phyloP scores from a whole-genome alignment of 2,113 vertebrate species.

The Hemibagrus wyckioides region DNA sequence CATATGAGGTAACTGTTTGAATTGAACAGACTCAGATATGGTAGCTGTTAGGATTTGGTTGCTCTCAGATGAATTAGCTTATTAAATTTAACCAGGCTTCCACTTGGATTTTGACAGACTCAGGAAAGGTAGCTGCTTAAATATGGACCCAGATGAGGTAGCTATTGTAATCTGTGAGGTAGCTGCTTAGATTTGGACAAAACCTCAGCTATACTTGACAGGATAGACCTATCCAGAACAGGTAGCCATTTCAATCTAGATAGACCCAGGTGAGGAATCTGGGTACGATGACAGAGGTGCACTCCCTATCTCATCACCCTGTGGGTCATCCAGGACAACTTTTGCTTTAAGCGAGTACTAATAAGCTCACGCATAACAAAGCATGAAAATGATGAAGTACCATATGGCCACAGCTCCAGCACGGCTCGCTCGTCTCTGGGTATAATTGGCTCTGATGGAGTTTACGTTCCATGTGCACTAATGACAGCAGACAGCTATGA shows the following conservation, averaged over 20 bases:
- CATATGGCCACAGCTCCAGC: slow-evolving; percentile 20
- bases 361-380: slow-evolving; percentile 23
- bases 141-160: too few relatives aligned
- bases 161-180: neutral
- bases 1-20: neutral
- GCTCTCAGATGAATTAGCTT: neutral
- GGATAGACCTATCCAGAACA: neutral
- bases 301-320: neutral
- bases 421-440: neutral
- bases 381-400: slow-evolving; percentile 26
- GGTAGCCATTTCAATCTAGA: neutral
- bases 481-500: neutral
- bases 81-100: neutral
- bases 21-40: neutral
- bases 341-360: neutral
- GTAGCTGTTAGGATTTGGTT: neutral
- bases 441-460: neutral
- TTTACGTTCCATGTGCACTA: neutral
- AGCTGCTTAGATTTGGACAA: neutral
- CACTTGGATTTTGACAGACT: neutral
- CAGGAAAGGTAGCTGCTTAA: neutral
- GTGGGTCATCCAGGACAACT: neutral
- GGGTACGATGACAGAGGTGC: neutral
- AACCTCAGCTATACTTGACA: neutral
- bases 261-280: neutral